A percentile compares a stretch with the other conserved stretches of the same genome.
phyloP scores from a whole-genome alignment of 2,113 vertebrate genomes.

The Nicator chloris region DNA sequence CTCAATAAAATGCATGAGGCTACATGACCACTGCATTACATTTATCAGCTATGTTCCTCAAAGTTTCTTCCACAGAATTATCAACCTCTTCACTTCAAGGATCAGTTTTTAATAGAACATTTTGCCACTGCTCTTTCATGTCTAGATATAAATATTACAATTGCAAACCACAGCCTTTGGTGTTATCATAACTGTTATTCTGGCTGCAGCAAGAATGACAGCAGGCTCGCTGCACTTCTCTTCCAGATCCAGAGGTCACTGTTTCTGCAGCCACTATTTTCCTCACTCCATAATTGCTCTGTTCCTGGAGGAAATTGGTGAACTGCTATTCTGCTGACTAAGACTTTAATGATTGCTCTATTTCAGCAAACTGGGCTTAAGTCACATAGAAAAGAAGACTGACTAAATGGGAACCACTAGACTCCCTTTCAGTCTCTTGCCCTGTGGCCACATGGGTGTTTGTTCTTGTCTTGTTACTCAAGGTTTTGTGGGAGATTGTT shows the following conservation, averaged over 20 bases:
- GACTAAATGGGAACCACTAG: neutral
- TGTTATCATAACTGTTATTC: neutral
- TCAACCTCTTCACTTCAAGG: neutral
- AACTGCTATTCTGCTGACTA: neutral
- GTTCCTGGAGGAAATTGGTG: neutral
- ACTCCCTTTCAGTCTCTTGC: neutral
- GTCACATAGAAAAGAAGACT: neutral
- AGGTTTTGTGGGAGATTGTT: fast-evolving
- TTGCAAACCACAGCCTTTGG: neutral
- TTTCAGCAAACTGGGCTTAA: neutral
- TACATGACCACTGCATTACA: neutral
- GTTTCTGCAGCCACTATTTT: neutral
- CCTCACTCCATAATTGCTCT: neutral
- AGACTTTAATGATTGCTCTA: neutral
- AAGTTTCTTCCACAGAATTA: neutral
- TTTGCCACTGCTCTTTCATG: neutral
- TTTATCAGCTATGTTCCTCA: neutral
- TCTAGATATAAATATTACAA: neutral
- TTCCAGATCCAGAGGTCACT: neutral
- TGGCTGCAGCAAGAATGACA: neutral
- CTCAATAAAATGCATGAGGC: neutral
- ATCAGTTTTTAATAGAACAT: neutral
- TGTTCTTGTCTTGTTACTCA: neutral
- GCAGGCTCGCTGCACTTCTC: neutral
- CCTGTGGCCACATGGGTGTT: fast-evolving